phyloP scores from a whole-genome alignment of 2,888 invertebrate species.

The Thumatha senex region DNA sequence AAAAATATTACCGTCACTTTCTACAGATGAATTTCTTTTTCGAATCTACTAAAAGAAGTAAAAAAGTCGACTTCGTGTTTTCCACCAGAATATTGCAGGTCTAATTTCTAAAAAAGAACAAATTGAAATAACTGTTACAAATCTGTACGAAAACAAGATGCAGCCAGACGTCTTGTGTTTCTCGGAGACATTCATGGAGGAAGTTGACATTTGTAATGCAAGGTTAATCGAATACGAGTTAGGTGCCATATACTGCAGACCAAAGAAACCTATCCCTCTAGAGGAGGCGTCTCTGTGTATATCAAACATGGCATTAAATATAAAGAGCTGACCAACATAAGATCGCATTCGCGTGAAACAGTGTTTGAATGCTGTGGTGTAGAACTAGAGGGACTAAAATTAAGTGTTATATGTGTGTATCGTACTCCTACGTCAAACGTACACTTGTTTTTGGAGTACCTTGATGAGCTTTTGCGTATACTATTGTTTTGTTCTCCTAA shows the following conservation, averaged over 20 bases:
- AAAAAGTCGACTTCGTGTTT: not conserved
- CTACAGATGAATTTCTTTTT: too few species aligned
- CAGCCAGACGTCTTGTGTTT: not conserved
- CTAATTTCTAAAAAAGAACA: not conserved
- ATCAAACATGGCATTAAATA: not conserved
- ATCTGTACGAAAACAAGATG: not conserved
- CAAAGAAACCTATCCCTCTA: not conserved
- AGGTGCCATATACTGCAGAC: not conserved
- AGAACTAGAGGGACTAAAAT: not conserved
- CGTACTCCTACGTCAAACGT: not conserved
- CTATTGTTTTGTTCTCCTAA: not conserved
- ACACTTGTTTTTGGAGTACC: not conserved
- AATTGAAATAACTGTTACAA: not conserved
- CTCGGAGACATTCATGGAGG: not conserved
- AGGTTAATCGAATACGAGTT: not conserved
- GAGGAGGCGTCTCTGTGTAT: not conserved
- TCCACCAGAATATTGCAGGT: constrained; percentile 1
- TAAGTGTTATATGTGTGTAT: not conserved
- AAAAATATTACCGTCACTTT: too few species aligned
- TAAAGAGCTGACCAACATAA: not conserved
- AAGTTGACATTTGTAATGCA: not conserved
- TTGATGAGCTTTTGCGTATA: not conserved
- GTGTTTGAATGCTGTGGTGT: not conserved
- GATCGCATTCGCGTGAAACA: not conserved
- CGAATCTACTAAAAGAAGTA: too few species aligned